These are phyloP conservation scores for Climacteris rufus DNA, from an alignment of 2,113 vertebrate species.

Conservation along the genomic window DNA sequence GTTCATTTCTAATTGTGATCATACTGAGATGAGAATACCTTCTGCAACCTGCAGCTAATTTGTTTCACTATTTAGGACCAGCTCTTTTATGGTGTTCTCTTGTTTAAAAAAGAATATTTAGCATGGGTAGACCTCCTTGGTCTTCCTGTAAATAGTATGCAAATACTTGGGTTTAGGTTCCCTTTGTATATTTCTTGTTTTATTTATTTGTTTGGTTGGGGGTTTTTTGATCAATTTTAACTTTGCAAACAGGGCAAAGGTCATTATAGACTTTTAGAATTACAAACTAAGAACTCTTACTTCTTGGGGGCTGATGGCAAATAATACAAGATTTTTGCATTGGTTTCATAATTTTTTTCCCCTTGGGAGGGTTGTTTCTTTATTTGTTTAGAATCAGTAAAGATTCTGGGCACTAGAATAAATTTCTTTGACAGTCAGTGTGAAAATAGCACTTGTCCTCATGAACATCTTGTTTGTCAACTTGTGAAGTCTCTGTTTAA, in stretches of 20 bases:
- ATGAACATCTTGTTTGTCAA: background rate
- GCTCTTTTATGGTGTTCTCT: background rate
- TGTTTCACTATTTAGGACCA: background rate
- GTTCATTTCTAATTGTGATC: background rate
- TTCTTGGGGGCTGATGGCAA: fast-evolving
- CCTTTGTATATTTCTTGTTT: background rate
- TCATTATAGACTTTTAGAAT: background rate
- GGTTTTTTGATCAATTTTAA: background rate
- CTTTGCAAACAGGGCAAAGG: background rate
- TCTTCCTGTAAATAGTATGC: background rate
- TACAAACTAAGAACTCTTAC: background rate
- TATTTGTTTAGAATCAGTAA: background rate
- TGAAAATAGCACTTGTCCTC: background rate
- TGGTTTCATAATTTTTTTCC: no score
- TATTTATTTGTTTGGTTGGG: background rate
- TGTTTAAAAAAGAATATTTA: background rate
- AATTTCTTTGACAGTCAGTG: background rate
- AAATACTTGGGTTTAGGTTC: background rate
- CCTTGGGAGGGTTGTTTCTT: fast-evolving
- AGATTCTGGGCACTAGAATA: background rate
- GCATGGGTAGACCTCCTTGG: background rate
- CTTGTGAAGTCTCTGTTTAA: background rate
- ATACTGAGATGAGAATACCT: background rate
- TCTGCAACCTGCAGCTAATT: background rate
- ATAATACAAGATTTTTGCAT: background rate